Evolutionary conservation across 2,113 vertebrate species (phyloP).

Genomic region (Anoplopoma fimbria): DNA sequence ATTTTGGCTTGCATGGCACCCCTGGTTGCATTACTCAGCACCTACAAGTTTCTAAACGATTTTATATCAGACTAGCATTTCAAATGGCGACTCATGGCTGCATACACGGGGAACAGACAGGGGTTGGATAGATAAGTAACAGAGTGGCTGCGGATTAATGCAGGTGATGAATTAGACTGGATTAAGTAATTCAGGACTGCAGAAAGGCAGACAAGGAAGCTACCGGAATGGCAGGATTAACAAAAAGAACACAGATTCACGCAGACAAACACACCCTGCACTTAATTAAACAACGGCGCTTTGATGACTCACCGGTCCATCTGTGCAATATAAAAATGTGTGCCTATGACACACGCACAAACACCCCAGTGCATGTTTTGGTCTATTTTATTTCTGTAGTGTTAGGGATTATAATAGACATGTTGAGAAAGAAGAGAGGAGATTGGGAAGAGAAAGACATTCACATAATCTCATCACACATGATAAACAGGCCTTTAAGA

Average conservation of each 20-base stretch:
- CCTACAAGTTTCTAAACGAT: not conserved
- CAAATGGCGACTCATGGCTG: not conserved
- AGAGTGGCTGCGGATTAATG: constrained; percentile 37
- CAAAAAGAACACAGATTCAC: constrained; percentile 30
- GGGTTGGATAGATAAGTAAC: not conserved
- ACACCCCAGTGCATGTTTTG: constrained; percentile 12
- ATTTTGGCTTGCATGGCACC: no score
- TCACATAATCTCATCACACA: constrained; percentile 51
- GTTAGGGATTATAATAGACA: constrained; percentile 32
- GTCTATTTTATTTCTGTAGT: constrained; percentile 23
- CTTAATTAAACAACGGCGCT: constrained; percentile 43
- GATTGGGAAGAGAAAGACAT: constrained; percentile 24
- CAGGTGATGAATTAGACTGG: constrained; percentile 48
- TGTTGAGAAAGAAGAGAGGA: constrained; percentile 19
- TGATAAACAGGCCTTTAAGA: constrained; percentile 30
- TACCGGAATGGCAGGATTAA: constrained; percentile 50
- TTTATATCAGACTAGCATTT: not conserved
- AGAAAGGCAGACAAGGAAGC: constrained; percentile 23
- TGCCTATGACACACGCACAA: constrained; percentile 10
- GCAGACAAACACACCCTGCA: constrained; percentile 14
- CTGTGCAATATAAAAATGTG: constrained; percentile 44
- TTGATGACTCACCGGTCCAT: constrained; percentile 62
- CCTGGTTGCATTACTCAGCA: not conserved
- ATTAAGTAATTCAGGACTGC: constrained; percentile 38
- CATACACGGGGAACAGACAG: not conserved